These are phyloP conservation scores for Macrotrachela quadricornifera DNA, from an alignment of 1,140 invertebrate species.

Conservation along the genomic window DNA sequence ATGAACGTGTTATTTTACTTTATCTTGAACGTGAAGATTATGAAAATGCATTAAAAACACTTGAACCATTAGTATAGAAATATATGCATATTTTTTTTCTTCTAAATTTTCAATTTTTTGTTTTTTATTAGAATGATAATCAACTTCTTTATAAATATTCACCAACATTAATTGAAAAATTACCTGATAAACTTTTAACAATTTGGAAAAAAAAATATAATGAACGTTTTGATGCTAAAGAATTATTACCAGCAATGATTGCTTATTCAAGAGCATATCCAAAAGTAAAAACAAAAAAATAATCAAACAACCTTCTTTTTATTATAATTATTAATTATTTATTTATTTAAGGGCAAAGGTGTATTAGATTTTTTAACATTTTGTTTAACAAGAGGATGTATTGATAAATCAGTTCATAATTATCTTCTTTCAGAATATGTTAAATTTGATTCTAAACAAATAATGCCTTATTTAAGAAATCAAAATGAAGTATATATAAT, in stretches of 20 bases:
- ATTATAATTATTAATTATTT: no score
- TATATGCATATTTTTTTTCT: not conserved
- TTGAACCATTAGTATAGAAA: constrained; percentile 19
- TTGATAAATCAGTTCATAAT: constrained; percentile 51
- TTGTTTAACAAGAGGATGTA: no score
- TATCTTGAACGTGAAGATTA: constrained; percentile 50
- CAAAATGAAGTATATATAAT: no score
- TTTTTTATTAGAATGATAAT: constrained; percentile 41
- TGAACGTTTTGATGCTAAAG: constrained; percentile 46
- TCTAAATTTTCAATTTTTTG: not conserved
- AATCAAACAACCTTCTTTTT: no score
- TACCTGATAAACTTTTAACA: constrained; percentile 56
- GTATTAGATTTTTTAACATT: no score
- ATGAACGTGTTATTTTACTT: constrained; percentile 64
- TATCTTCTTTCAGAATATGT: constrained; percentile 36
- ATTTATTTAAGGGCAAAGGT: no score
- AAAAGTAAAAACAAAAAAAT: no score
- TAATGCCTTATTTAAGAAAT: not conserved
- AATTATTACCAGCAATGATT: constrained; percentile 46
- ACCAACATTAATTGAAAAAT: constrained; percentile 54
- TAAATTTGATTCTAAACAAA: no score
- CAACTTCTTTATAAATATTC: constrained; percentile 72
- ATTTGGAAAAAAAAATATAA: constrained; percentile 50
- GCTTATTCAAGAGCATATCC: constrained; percentile 15
- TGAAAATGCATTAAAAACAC: constrained; percentile 44